phyloP scores from a whole-genome alignment of 2,113 vertebrate genomes.

The Laticauda laticaudata region DNA sequence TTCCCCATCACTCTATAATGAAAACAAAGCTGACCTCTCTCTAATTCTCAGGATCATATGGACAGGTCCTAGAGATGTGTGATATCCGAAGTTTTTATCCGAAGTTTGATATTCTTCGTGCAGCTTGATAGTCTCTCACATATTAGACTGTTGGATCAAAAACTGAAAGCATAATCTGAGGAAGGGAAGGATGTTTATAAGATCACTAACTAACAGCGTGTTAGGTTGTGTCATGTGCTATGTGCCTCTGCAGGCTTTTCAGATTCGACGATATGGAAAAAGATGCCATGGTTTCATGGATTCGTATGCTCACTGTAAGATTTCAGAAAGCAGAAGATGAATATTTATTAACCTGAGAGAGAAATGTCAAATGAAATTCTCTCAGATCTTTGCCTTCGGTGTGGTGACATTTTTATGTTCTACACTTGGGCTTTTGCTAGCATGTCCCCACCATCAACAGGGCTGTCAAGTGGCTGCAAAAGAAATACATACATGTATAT shows the following conservation, averaged over 20 bases:
- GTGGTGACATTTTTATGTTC: constrained; percentile 2
- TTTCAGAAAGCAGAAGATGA: background rate
- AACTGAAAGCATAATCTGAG: background rate
- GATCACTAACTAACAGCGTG: background rate
- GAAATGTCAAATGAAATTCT: constrained; percentile 11
- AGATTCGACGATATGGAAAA: background rate
- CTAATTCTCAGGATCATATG: background rate
- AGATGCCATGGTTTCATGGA: background rate
- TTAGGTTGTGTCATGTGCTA: background rate
- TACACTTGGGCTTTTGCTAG: background rate
- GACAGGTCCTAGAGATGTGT: background rate
- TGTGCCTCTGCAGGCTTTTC: background rate
- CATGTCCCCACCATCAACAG: background rate
- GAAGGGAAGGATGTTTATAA: background rate
- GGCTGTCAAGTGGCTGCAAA: background rate
- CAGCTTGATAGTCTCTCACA: background rate
- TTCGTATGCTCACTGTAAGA: background rate
- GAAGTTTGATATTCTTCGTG: background rate
- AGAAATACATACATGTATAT: background rate
- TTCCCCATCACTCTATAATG: background rate
- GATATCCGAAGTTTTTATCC: too few relatives aligned
- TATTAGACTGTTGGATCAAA: background rate
- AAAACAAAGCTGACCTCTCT: background rate
- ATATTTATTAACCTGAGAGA: constrained; percentile 12
- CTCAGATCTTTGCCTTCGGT: constrained; percentile 6